Evolutionary conservation across 2,888 invertebrate species (phyloP).

Genomic region (Hipparchia sbordonii): DNA sequence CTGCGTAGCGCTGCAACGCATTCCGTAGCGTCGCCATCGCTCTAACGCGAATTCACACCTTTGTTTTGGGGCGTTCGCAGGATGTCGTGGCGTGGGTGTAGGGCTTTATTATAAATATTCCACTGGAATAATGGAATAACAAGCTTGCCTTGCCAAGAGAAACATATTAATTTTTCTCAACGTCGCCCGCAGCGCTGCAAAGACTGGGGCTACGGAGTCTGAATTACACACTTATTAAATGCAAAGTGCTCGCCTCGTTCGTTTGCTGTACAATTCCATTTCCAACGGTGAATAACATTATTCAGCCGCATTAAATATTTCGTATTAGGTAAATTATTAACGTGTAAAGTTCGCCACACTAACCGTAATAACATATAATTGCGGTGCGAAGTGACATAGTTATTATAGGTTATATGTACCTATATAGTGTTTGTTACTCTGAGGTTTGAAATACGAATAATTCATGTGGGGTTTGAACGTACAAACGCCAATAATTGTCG

Average conservation of each 20-base stretch:
- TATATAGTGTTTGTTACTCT: too few species aligned
- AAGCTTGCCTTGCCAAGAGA: slow-evolving; percentile 13
- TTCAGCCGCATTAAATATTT: background rate
- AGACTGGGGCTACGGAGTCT: slow-evolving; percentile 19
- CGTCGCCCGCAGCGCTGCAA: slow-evolving; percentile 22
- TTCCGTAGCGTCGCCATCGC: too few species aligned
- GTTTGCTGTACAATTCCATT: slow-evolving; percentile 24
- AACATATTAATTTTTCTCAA: slow-evolving; percentile 21
- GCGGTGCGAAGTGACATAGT: too few species aligned
- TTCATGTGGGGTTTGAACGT: too few species aligned
- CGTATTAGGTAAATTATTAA: background rate
- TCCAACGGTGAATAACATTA: slow-evolving; percentile 14
- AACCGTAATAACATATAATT: background rate
- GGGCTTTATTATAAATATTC: background rate
- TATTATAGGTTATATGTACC: too few species aligned
- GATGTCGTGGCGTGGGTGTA: too few species aligned
- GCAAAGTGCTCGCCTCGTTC: slow-evolving; percentile 21
- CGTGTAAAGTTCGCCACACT: background rate
- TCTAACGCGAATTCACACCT: too few species aligned
- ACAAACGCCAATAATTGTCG: too few species aligned
- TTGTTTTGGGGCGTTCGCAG: too few species aligned
- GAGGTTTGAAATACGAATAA: too few species aligned
- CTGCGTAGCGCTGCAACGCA: too few species aligned
- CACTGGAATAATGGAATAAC: slow-evolving; percentile 2
- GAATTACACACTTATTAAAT: slow-evolving; percentile 25